Conservation (phyloP, 2,888 invertebrate species). For the Crossocerus cetratus region DNA sequence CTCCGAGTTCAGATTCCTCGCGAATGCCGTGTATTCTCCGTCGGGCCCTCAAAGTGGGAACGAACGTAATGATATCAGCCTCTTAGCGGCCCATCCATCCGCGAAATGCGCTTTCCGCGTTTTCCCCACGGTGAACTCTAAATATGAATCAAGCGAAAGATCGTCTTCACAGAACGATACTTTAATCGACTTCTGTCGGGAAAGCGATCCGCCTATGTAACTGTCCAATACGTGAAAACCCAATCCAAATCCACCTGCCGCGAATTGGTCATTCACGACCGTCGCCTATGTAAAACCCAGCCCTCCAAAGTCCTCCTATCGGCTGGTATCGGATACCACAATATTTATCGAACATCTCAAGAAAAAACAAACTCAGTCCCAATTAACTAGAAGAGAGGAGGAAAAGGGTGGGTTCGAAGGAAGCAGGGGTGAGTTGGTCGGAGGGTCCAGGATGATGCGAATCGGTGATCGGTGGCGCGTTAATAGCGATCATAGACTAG, state of each 20-base stretch:
- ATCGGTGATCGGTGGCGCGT: slow-evolving; percentile 23
- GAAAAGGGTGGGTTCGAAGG: too few species aligned
- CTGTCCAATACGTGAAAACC: too few species aligned
- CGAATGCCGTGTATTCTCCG: slow-evolving; percentile 6
- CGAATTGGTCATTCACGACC: too few species aligned
- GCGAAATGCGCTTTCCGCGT: background rate
- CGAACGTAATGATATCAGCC: slow-evolving; percentile 4
- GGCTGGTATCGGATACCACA: background rate
- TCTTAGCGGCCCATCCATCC: background rate
- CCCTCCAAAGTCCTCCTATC: too few species aligned
- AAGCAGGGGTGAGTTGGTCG: slow-evolving; percentile 2
- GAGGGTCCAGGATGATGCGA: slow-evolving; percentile 15
- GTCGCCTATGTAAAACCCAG: too few species aligned
- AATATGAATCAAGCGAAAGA: too few species aligned
- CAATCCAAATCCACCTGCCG: too few species aligned
- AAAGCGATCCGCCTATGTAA: too few species aligned
- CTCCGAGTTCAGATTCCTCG: slow-evolving; percentile 20
- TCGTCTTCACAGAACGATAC: too few species aligned
- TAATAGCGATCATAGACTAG: slow-evolving; percentile 52
- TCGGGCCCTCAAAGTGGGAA: slow-evolving; percentile 2
- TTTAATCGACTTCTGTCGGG: too few species aligned
- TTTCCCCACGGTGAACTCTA: too few species aligned
- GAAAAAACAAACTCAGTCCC: background rate
- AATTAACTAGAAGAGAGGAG: background rate
- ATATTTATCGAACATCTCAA: background rate